Percentiles rank a stretch among this genome's conserved stretches.
Conservation (phyloP, 2,888 invertebrate species). For the Aromia moschata region DNA sequence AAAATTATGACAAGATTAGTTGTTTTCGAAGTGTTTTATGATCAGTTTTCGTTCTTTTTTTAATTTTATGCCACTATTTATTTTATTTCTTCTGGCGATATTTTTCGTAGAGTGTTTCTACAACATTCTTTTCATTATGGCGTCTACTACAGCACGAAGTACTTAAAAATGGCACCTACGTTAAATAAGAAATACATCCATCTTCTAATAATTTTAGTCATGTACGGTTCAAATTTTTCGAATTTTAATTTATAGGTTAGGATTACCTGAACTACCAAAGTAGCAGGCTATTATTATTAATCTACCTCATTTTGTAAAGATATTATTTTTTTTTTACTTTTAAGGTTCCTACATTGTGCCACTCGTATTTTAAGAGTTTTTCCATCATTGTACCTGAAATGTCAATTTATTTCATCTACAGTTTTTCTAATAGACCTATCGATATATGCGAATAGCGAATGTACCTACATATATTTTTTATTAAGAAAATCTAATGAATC, state of each 20-base stretch:
- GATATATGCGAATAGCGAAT: background rate
- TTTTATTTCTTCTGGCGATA: constrained; percentile 44
- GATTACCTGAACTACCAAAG: constrained; percentile 32
- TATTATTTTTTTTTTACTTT: constrained; percentile 46
- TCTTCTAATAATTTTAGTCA: constrained; percentile 34
- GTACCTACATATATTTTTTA: background rate
- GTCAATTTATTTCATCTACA: constrained; percentile 31
- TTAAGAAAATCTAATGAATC: too few relatives aligned
- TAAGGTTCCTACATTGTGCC: constrained; percentile 53
- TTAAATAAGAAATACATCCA: constrained; percentile 51
- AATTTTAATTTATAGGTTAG: constrained; percentile 34
- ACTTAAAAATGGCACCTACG: constrained; percentile 55
- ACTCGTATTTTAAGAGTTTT: constrained; percentile 44
- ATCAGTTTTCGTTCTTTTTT: constrained; percentile 53
- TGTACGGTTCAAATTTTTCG: constrained; percentile 30
- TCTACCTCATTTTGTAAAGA: constrained; percentile 54
- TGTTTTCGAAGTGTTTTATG: constrained; percentile 47
- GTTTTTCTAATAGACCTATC: background rate
- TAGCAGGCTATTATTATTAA: constrained; percentile 30
- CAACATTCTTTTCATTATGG: constrained; percentile 46
- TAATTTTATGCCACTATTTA: constrained; percentile 45
- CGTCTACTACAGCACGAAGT: constrained; percentile 55
- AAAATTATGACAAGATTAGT: constrained; percentile 58
- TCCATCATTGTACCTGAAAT: constrained; percentile 51
- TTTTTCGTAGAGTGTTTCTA: constrained; percentile 51